These are phyloP conservation scores for Leucophenga maculata DNA, from an alignment of 2,888 invertebrate species.

Conservation along the genomic window DNA sequence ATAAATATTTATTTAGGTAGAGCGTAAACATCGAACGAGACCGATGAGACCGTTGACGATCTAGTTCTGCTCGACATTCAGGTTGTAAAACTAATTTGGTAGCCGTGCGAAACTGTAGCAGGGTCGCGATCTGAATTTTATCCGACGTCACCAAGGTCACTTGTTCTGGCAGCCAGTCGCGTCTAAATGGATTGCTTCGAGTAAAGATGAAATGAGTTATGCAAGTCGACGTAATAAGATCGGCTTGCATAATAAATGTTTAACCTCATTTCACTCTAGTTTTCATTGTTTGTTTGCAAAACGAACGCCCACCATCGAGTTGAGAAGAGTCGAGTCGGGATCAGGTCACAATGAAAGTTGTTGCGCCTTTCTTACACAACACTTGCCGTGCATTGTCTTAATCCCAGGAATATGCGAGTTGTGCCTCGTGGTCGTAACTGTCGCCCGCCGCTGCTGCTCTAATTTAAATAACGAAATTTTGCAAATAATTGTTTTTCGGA, in stretches of 20 bases:
- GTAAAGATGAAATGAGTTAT: constrained; percentile 45
- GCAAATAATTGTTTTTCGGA: constrained; percentile 37
- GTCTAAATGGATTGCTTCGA: not conserved
- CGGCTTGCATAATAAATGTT: constrained; percentile 57
- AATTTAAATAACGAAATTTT: constrained; percentile 55
- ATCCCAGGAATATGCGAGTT: constrained; percentile 52
- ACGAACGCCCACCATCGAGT: constrained; percentile 53
- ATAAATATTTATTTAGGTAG: constrained; percentile 57
- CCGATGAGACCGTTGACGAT: not conserved
- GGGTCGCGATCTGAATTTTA: constrained; percentile 35
- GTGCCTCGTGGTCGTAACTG: not conserved
- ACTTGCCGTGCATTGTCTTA: constrained; percentile 28
- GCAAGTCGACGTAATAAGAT: constrained; percentile 57
- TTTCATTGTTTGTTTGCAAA: constrained; percentile 46
- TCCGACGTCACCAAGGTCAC: constrained; percentile 29
- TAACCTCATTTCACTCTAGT: constrained; percentile 57
- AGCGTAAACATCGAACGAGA: not conserved
- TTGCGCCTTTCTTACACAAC: constrained; percentile 54
- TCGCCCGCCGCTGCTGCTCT: constrained; percentile 55
- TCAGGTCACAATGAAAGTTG: not conserved
- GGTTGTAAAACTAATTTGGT: constrained; percentile 58
- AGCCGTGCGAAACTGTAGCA: constrained; percentile 55
- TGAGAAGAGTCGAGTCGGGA: constrained; percentile 44
- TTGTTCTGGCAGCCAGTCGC: constrained; percentile 13
- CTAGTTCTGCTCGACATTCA: constrained; percentile 54